phyloP scores from a whole-genome alignment of 1,140 invertebrate species.

The Brachionus sp. region DNA sequence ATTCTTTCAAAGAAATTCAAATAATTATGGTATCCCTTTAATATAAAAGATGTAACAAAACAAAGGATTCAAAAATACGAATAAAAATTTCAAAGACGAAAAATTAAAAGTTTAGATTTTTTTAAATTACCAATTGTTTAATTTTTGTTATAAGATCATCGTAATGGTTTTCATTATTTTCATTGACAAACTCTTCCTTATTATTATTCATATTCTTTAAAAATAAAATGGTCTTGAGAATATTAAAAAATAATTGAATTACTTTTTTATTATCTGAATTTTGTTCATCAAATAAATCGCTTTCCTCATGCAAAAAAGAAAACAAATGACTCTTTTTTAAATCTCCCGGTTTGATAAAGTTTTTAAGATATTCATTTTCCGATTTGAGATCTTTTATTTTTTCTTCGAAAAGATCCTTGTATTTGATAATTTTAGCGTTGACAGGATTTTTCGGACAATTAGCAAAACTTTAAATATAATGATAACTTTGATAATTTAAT shows the following conservation, averaged over 20 bases:
- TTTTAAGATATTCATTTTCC: neutral
- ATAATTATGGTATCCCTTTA: neutral
- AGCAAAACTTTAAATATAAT: neutral
- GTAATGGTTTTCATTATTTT: neutral
- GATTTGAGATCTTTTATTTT: neutral
- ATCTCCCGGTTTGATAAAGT: neutral
- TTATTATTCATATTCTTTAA: neutral
- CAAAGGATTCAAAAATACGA: neutral
- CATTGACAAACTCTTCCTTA: neutral
- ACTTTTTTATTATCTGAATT: neutral
- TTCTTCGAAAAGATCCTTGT: neutral
- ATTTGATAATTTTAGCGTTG: neutral
- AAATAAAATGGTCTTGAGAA: neutral
- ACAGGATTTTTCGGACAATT: neutral
- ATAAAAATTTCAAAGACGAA: neutral
- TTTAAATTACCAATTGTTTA: neutral
- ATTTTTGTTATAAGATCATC: neutral
- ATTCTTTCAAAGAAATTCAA: neutral
- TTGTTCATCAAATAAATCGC: neutral
- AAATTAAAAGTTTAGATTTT: neutral
- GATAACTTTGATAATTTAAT: neutral
- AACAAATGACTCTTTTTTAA: neutral
- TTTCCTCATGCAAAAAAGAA: neutral
- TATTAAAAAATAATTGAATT: neutral
- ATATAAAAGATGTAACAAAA: neutral